Percentiles rank a stretch among this genome's conserved stretches.
phyloP scores from a whole-genome alignment of 2,888 invertebrate genomes.

The Cephus runcator region DNA sequence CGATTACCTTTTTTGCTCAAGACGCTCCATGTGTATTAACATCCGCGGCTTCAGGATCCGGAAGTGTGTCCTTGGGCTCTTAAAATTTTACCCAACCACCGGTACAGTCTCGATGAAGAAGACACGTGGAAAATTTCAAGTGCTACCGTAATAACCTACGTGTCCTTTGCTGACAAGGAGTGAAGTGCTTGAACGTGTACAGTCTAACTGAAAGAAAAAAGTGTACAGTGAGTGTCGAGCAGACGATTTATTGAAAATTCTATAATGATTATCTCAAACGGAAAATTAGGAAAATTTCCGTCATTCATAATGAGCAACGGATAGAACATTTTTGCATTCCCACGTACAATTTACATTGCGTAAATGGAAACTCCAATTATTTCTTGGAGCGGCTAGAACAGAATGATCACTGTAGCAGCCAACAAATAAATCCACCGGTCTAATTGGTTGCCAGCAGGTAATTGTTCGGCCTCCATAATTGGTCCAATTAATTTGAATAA shows the following conservation, averaged over 20 bases:
- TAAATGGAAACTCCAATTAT: not conserved
- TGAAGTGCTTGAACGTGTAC: not conserved
- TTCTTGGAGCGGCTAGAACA: not conserved
- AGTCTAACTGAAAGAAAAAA: not conserved
- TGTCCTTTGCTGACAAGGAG: not conserved
- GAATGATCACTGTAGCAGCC: not conserved
- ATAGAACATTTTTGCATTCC: not conserved
- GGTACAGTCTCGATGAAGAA: not conserved
- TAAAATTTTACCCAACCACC: not conserved
- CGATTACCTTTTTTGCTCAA: constrained; percentile 36
- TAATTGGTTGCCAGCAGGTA: constrained; percentile 61
- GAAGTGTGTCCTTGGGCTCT: not conserved
- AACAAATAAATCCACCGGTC: constrained; percentile 53
- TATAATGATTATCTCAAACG: not conserved
- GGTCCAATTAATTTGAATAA: constrained; percentile 63
- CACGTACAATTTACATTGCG: not conserved
- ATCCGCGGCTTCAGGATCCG: constrained; percentile 10
- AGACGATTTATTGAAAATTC: not conserved
- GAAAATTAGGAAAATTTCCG: not conserved
- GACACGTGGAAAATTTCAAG: not conserved
- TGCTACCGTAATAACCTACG: not conserved
- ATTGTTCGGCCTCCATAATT: constrained; percentile 60
- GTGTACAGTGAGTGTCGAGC: not conserved
- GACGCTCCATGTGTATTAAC: constrained; percentile 37
- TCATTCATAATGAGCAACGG: not conserved